Conservation (phyloP, 2,888 invertebrate species). For the Hofmannophila pseudospretella region DNA sequence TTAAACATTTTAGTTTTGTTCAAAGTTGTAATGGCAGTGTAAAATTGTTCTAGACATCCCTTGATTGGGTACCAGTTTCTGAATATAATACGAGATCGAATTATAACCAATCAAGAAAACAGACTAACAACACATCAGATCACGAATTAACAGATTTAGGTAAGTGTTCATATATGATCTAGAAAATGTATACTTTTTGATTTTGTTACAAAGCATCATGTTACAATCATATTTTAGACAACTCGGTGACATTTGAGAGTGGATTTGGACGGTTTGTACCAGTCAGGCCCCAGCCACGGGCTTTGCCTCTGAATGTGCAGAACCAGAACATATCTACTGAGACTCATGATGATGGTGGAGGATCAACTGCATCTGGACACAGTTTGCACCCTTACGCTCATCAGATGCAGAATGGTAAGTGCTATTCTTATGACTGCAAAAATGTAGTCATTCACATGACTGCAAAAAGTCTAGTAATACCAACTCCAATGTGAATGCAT, state of each 20-base stretch:
- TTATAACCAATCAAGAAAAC: slow-evolving; percentile 68
- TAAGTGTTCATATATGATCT: slow-evolving; percentile 27
- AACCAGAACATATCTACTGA: slow-evolving; percentile 55
- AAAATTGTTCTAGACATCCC: slow-evolving; percentile 58
- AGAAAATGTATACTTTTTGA: background rate
- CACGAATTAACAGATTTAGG: slow-evolving; percentile 71
- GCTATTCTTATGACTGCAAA: no score
- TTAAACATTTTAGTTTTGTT: background rate
- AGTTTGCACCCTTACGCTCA: slow-evolving; percentile 64
- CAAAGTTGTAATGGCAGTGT: background rate
- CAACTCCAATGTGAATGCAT: no score
- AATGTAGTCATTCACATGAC: background rate
- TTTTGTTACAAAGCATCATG: background rate
- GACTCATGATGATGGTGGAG: slow-evolving; percentile 56
- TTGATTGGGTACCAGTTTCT: slow-evolving; percentile 75
- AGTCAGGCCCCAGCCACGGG: slow-evolving; percentile 70
- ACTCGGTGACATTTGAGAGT: slow-evolving; percentile 64
- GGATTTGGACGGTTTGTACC: slow-evolving; percentile 73
- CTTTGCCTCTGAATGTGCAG: slow-evolving; percentile 61
- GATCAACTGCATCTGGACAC: slow-evolving; percentile 52
- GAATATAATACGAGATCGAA: slow-evolving; percentile 69
- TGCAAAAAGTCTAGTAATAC: background rate
- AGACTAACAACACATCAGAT: slow-evolving; percentile 67
- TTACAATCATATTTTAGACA: slow-evolving; percentile 48
- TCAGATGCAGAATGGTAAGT: slow-evolving; percentile 67